These are phyloP conservation scores for Drosophila differens DNA, from an alignment of 2,888 invertebrate species.

Conservation along the genomic window DNA sequence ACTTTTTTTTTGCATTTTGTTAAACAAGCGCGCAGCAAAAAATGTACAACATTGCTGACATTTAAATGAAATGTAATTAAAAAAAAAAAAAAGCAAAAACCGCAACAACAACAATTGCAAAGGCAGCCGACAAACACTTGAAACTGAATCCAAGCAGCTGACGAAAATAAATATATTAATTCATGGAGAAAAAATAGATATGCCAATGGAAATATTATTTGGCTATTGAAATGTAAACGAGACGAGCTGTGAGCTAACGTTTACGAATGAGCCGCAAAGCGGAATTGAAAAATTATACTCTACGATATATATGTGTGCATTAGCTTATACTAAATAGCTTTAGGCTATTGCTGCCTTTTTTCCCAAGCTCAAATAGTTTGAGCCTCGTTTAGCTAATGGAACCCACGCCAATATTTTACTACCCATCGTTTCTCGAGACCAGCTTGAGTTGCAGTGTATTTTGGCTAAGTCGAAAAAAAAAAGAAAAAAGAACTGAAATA, in stretches of 20 bases:
- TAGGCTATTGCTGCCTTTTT: not conserved
- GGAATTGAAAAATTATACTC: not conserved
- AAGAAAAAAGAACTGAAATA: constrained; percentile 9
- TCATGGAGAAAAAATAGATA: constrained; percentile 24
- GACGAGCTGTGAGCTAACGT: constrained; percentile 15
- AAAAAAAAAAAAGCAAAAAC: constrained; percentile 31
- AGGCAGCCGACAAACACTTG: constrained; percentile 49
- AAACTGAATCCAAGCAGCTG: constrained; percentile 40
- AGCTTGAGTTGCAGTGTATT: constrained; percentile 26
- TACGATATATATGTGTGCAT: not conserved
- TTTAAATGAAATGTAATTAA: constrained; percentile 80
- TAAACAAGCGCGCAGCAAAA: constrained; percentile 58
- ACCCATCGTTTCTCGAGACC: constrained; percentile 11
- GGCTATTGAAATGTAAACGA: constrained; percentile 12
- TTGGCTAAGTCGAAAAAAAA: constrained; percentile 12
- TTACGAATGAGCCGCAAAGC: constrained; percentile 1
- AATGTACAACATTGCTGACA: constrained; percentile 69
- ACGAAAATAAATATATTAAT: constrained; percentile 46
- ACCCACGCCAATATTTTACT: constrained; percentile 32
- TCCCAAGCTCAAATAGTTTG: not conserved
- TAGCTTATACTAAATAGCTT: not conserved
- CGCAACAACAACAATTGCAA: constrained; percentile 23
- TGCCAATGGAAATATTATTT: constrained; percentile 26
- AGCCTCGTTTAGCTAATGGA: constrained; percentile 11
- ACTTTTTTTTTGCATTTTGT: constrained; percentile 46